A percentile compares a stretch with the other conserved stretches of the same genome.
Conservation (phyloP, 2,113 vertebrate genomes). For the Mirza zaza region DNA sequence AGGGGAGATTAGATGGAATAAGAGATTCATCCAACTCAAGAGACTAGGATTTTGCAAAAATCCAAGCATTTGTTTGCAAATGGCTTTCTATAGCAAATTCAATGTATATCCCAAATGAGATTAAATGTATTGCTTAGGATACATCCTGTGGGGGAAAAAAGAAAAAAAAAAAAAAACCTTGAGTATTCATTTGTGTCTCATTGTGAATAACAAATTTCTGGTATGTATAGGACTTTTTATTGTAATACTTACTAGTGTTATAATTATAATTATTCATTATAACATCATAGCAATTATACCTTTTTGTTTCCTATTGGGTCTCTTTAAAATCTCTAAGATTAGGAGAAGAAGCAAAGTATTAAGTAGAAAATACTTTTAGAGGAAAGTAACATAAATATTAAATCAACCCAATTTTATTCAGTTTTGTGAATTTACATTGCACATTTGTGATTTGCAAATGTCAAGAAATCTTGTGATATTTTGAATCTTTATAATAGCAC, state of each 20-base stretch:
- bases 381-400: conserved; percentile 42
- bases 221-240: neutral
- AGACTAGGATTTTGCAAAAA: neutral
- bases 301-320: conserved; percentile 66
- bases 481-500: neutral
- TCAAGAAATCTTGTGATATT: neutral
- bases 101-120: conserved; percentile 65
- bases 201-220: conserved; percentile 72
- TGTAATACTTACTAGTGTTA: conserved; percentile 54
- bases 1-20: neutral
- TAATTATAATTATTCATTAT: neutral
- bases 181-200: conserved; percentile 66
- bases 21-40: conserved; percentile 43
- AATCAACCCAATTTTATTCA: conserved; percentile 16
- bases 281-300: neutral
- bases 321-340: conserved; percentile 43
- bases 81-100: conserved; percentile 69
- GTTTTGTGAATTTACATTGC: conserved; percentile 8
- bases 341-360: conserved; percentile 49
- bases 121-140: conserved; percentile 76
- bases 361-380: conserved; percentile 61
- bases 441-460: conserved; percentile 1
- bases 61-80: conserved; percentile 20
- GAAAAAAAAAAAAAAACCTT: neutral
- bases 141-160: neutral